Conservation (phyloP, 2,888 invertebrate species). For the Ectemnius lituratus region DNA sequence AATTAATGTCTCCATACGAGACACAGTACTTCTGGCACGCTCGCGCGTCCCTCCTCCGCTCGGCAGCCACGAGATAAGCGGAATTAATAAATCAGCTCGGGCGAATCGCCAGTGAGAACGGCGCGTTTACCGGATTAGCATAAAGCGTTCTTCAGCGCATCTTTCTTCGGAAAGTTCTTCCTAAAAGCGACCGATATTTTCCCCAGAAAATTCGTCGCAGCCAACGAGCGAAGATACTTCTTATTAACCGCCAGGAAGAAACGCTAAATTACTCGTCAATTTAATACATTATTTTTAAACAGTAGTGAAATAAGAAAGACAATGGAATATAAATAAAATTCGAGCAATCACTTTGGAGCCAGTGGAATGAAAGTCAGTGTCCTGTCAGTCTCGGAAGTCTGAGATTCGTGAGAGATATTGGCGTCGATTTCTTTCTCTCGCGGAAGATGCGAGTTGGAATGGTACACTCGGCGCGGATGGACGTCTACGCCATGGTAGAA, state of each 20-base stretch:
- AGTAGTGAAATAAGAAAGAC: too few species aligned
- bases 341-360: too few species aligned
- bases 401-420: neutral
- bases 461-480: conserved; percentile 6
- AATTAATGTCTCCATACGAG: conserved; percentile 65
- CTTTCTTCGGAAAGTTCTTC: too few species aligned
- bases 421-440: conserved; percentile 24
- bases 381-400: too few species aligned
- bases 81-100: conserved; percentile 45
- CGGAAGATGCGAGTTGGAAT: neutral
- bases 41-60: neutral
- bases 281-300: too few species aligned
- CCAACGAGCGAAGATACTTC: too few species aligned
- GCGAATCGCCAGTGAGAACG: conserved; percentile 18
- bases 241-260: too few species aligned
- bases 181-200: too few species aligned
- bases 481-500: conserved; percentile 11
- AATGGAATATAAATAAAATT: too few species aligned
- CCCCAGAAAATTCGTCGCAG: too few species aligned
- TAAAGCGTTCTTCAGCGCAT: neutral
- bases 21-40: conserved; percentile 28
- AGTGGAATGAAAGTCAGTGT: too few species aligned
- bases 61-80: conserved; percentile 28
- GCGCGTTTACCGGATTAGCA: conserved; percentile 4
- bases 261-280: too few species aligned